Evolutionary conservation across 2,888 invertebrate genomes (phyloP).

Genomic region (Metellina segmentata): DNA sequence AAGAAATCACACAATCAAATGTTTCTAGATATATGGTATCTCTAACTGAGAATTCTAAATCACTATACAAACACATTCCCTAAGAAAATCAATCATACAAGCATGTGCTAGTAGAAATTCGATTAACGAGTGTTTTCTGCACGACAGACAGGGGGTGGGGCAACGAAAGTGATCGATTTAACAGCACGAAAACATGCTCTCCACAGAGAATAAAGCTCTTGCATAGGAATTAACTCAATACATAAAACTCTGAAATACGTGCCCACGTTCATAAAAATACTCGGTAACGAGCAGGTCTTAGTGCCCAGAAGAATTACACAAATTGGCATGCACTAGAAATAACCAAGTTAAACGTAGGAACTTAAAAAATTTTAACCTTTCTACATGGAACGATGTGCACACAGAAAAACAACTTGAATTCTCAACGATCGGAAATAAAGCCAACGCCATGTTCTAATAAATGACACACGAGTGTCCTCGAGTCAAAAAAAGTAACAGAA

Average conservation of each 20-base stretch:
- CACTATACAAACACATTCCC: constrained; percentile 36
- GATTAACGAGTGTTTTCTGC: constrained; percentile 12
- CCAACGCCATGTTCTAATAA: constrained; percentile 15
- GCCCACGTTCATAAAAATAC: constrained; percentile 27
- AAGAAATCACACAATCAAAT: constrained; percentile 29
- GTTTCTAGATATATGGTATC: constrained; percentile 3
- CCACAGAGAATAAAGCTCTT: constrained; percentile 75
- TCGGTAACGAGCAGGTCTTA: neutral
- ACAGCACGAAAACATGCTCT: constrained; percentile 52
- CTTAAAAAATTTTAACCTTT: constrained; percentile 2
- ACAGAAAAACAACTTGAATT: neutral
- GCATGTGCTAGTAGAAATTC: neutral
- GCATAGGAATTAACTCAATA: constrained; percentile 66
- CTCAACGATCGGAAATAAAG: neutral
- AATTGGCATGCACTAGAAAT: constrained; percentile 15
- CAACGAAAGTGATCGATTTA: constrained; percentile 21
- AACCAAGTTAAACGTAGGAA: constrained; percentile 35
- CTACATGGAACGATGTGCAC: neutral
- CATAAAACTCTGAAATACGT: constrained; percentile 34
- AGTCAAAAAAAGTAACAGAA: too few species aligned
- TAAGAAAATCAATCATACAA: neutral
- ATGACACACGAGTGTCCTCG: neutral
- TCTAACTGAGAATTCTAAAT: constrained; percentile 29
- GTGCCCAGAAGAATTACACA: constrained; percentile 11
- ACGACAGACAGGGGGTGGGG: constrained; percentile 8